Evolutionary conservation across 1,140 invertebrate genomes (phyloP), one percentile per base, ranked within the genome.

Genomic region (Listronotus oregonensis): DNA sequence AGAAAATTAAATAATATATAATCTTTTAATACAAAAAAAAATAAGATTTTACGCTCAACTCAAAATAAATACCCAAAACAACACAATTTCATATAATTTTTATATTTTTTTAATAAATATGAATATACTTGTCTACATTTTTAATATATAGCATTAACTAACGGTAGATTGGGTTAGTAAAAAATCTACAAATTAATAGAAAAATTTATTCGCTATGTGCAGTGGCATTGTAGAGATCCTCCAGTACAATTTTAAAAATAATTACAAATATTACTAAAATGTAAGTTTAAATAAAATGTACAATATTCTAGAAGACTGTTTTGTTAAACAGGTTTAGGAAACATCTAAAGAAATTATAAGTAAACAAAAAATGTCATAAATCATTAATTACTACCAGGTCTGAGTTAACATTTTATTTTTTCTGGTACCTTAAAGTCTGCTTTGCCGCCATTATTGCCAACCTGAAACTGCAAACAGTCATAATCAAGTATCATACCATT

Each of bases 201-300:
- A 56, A 51, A 50, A 10, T 50, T 52, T 18, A 15, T 50, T n/a
- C 18, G 11, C 21, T 50, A 59, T 59, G 56, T 51, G 67, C 70
- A 74, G 71, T 74, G 73, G 73, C 69, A 74, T 73, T 73, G 66
- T 72, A 70, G 73, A 74, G 73, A 74, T 74, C 73, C 66, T 56
- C 62, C 62, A 64, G 43, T 64, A 43, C 40, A 27, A 12, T 27
- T 66, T 61, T 59, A 69, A 59, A 68, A 50, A 37, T 27, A 27
- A 31, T 27, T 47, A 32, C 14, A 58, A 58, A 8, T 46, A n/a
- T 47, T 15, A 40, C 42, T 64, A 34, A 56, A 14, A 61, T 50
- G 49, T 64, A 64, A 50, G 51, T 31, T 58, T 49, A 57, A 44
- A 50, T 37, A 58, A 50, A 58, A 65, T 59, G 39, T 59, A 65